Conservation (phyloP, 2,797 vertebrate genomes). For the Sphenodon punctatus region DNA sequence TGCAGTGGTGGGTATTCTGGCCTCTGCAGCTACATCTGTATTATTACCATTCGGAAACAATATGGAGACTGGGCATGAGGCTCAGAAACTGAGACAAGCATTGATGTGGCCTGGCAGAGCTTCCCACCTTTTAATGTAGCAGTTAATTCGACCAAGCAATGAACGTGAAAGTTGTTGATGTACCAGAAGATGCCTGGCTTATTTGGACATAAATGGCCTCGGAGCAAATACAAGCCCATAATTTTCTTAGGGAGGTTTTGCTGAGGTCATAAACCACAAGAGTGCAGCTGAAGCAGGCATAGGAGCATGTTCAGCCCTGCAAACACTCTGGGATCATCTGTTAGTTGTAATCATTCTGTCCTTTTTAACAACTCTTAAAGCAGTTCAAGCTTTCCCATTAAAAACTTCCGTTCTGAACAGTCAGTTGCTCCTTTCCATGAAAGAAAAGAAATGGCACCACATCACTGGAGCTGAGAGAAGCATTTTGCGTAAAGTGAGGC, state of each 20-base stretch:
- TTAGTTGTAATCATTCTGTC: slow-evolving; percentile 56
- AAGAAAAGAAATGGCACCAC: slow-evolving; percentile 16
- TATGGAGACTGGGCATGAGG: slow-evolving; percentile 20
- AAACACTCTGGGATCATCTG: slow-evolving; percentile 48
- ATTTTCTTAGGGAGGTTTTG: slow-evolving; percentile 61
- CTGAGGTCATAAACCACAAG: slow-evolving; percentile 60
- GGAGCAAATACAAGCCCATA: slow-evolving; percentile 44
- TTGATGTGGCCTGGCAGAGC: slow-evolving; percentile 50
- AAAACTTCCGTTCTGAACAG: slow-evolving; percentile 48
- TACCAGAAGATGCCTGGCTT: slow-evolving; percentile 46
- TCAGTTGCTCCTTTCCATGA: slow-evolving; percentile 18
- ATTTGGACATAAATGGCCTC: slow-evolving; percentile 44
- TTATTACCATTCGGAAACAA: slow-evolving; percentile 38
- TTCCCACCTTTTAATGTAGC: slow-evolving; percentile 35
- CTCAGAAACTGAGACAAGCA: background rate
- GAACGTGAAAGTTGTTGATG: slow-evolving; percentile 41
- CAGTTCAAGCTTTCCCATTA: slow-evolving; percentile 51
- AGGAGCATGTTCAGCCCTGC: slow-evolving; percentile 49
- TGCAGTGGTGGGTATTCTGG: slow-evolving; percentile 30
- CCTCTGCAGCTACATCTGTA: slow-evolving; percentile 9
- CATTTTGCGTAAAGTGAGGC: background rate
- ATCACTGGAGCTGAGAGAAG: slow-evolving; percentile 11
- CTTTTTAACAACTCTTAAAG: slow-evolving; percentile 35
- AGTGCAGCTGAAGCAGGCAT: slow-evolving; percentile 59
- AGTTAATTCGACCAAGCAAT: slow-evolving; percentile 55